These are phyloP conservation scores for Acanthopleura granulata DNA, from an alignment of 2,888 invertebrate genomes.

Conservation along the genomic window DNA sequence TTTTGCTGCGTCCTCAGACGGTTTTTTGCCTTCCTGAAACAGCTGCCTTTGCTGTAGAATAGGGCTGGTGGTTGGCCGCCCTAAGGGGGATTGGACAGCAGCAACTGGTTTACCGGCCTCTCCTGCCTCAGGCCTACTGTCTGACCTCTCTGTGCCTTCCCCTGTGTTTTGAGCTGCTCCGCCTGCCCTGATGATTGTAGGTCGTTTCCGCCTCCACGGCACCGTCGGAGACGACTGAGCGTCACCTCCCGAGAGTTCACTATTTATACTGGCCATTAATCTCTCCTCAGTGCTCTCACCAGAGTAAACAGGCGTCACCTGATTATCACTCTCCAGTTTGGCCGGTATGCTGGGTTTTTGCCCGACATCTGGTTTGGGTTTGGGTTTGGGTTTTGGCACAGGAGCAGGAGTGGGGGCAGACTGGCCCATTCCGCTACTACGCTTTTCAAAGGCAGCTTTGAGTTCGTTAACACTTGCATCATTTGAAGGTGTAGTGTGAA, in stretches of 20 bases:
- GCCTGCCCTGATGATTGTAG: constrained; percentile 24
- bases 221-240: background rate
- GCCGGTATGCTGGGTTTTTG: background rate
- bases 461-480: constrained; percentile 19
- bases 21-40: background rate
- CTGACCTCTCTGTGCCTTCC: background rate
- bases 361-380: background rate
- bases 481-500: background rate
- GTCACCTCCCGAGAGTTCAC: constrained; percentile 10
- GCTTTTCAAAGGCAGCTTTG: constrained; percentile 8
- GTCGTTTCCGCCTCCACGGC: constrained; percentile 20
- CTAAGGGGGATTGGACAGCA: background rate
- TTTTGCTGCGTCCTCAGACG: background rate
- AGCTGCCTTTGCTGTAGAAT: background rate
- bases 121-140: background rate
- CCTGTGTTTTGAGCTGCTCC: background rate
- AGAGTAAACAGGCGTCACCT: background rate
- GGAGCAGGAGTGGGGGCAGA: constrained; percentile 34
- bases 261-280: background rate
- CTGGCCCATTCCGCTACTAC: background rate
- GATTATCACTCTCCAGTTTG: background rate
- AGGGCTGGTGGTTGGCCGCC: background rate
- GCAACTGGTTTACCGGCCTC: background rate
- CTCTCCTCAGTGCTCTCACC: constrained; percentile 1
- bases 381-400: constrained; percentile 23